Evolutionary conservation across 2,797 vertebrate species (phyloP).

Genomic region (Fistularia tabacaria): DNA sequence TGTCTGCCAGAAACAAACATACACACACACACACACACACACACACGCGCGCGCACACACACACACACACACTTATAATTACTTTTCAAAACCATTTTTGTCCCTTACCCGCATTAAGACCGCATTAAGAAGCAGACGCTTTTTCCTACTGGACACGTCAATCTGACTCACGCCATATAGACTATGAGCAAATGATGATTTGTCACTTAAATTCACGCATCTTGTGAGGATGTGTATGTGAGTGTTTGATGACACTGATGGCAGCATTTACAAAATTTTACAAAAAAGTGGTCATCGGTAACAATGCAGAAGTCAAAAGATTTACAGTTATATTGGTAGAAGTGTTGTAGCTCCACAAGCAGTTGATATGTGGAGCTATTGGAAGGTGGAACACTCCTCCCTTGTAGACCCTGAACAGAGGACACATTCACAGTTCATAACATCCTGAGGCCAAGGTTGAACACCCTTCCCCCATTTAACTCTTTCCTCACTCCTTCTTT

Average conservation of each 20-base stretch:
- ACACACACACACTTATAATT: constrained; percentile 39
- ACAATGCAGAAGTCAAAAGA: too few relatives aligned
- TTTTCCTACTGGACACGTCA: too few relatives aligned
- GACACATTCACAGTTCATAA: constrained; percentile 60
- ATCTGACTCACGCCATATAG: constrained; percentile 41
- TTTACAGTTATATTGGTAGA: constrained; percentile 2
- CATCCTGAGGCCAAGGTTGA: constrained; percentile 38
- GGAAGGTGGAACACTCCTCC: constrained; percentile 46
- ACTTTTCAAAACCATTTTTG: constrained; percentile 40
- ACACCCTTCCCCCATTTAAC: constrained; percentile 30
- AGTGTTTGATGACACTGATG: constrained; percentile 15
- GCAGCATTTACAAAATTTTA: constrained; percentile 23
- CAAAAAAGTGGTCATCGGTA: too few relatives aligned
- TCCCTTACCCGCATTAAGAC: constrained; percentile 10
- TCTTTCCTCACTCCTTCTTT: constrained; percentile 29
- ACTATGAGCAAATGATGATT: too few relatives aligned
- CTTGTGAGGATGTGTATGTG: not conserved
- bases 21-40: constrained; percentile 3
- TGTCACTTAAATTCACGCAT: too few relatives aligned
- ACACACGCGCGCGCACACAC: constrained; percentile 20
- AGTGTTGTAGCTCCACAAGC: constrained; percentile 24
- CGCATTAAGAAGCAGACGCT: too few relatives aligned
- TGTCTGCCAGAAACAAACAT: too few relatives aligned
- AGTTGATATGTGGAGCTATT: constrained; percentile 25
- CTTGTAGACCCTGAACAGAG: constrained; percentile 58